Percentiles rank a stretch among this genome's conserved stretches.
Evolutionary conservation across 2,888 invertebrate species (phyloP).

Genomic region (Xylota segnis): DNA sequence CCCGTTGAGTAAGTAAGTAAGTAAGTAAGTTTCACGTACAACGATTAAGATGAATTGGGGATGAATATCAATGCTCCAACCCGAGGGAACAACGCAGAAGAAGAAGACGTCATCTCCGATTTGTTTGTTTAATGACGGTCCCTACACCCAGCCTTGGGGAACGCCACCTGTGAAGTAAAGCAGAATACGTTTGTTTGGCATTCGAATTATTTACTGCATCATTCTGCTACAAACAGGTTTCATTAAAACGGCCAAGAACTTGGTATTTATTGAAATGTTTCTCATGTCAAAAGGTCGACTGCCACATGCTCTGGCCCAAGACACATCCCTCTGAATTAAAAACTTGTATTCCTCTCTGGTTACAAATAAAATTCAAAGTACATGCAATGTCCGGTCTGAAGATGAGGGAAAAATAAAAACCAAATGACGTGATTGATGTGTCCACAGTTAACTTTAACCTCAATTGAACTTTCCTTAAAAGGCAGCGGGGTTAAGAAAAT

Average conservation of each 20-base stretch:
- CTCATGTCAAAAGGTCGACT: slow-evolving; percentile 23
- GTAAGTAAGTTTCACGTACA: too few species aligned
- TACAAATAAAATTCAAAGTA: slow-evolving; percentile 34
- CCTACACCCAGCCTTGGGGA: too few species aligned
- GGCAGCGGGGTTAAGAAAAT: slow-evolving; percentile 53
- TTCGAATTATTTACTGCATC: too few species aligned
- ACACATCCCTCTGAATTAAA: neutral
- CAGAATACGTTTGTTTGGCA: too few species aligned
- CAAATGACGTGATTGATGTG: slow-evolving; percentile 54
- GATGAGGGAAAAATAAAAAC: neutral
- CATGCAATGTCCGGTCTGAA: slow-evolving; percentile 39
- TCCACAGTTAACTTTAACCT: slow-evolving; percentile 67
- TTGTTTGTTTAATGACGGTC: too few species aligned
- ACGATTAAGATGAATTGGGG: too few species aligned
- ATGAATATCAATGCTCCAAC: too few species aligned
- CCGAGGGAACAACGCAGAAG: too few species aligned
- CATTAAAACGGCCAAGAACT: neutral
- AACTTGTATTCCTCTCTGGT: slow-evolving; percentile 34
- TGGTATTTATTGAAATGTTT: neutral
- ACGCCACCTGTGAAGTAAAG: too few species aligned
- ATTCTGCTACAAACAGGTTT: neutral
- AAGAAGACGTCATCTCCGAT: too few species aligned
- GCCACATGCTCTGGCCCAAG: slow-evolving; percentile 4
- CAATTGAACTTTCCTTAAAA: slow-evolving; percentile 58
- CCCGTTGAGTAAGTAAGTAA: too few species aligned